Evolutionary conservation across 2,113 vertebrate species (phyloP), one percentile per base, ranked within the genome.

Genomic region (Climacteris rufus): DNA sequence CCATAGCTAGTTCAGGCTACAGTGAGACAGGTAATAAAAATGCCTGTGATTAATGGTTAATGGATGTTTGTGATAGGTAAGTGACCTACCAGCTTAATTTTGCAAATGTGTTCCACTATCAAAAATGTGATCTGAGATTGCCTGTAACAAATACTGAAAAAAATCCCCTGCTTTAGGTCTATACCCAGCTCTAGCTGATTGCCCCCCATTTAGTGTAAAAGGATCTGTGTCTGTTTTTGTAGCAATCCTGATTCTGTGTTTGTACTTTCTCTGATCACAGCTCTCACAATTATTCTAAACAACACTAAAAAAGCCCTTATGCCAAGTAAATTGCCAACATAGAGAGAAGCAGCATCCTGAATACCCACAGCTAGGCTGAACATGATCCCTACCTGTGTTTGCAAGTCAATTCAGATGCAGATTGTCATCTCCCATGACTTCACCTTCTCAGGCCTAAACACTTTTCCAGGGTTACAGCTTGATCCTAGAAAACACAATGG

Each of bases 111-210:
- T 82, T 93, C 56, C 71, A 42, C 60, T 87, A 87, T 81, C 59
- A 92, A 80, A 90, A 80, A 83, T 24, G 69, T 83, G 57, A 96
- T 96, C 91, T 63, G 75, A 90, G 64, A 94, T 88, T 94, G 88
- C 92, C 80, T 91, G 85, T 93, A 94, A 72, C n/a, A 95, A 97
- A 89, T 88, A 91, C 53, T 91, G 83, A 83, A 95, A 96, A 97
- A 96, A 87, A 90, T 65, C 82, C 92, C 84, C 88, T 84, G 56
- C 39, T 56, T 90, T 71, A 70, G 14, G 33, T 66, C 57, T 74
- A 39, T 42, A 60, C 49, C 31, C 49, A 84, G 33, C 31, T 78
- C 12, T 15, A 84, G 39, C 17, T 49, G 37, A 92, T 45, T 59
- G 42, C 47, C 25, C 37, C 4, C 13, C 0, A 1, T 85, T 83